Conservation (phyloP, 2,113 vertebrate genomes). For the Hirundichthys speculiger region DNA sequence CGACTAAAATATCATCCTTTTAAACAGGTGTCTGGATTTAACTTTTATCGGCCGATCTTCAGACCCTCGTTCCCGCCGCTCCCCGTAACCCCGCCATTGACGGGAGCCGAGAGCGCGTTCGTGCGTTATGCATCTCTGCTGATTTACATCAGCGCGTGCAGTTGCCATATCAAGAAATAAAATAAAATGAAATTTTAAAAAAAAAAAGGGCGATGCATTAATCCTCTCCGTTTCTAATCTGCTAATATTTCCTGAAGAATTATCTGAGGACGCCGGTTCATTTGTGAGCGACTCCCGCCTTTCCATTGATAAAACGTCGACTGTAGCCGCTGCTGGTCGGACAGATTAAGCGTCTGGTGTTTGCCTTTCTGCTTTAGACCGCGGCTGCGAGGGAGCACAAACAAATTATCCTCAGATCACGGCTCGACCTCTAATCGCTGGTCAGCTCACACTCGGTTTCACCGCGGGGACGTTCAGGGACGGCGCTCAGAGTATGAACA, state of each 20-base stretch:
- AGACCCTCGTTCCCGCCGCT: constrained; percentile 43
- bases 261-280: constrained; percentile 69
- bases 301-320: constrained; percentile 37
- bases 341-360: constrained; percentile 63
- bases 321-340: neutral
- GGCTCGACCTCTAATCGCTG: constrained; percentile 63
- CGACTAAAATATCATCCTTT: constrained; percentile 74
- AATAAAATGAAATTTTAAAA: too few relatives aligned
- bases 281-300: constrained; percentile 67
- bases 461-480: too few relatives aligned
- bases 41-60: constrained; percentile 59
- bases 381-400: constrained; percentile 59
- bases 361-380: constrained; percentile 67
- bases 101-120: constrained; percentile 34
- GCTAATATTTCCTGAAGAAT: constrained; percentile 70
- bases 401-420: constrained; percentile 73
- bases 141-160: constrained; percentile 24
- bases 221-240: constrained; percentile 63
- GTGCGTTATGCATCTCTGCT: neutral
- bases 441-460: constrained; percentile 35
- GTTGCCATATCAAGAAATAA: constrained; percentile 30
- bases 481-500: too few relatives aligned
- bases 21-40: constrained; percentile 72
- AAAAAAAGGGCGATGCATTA: constrained; percentile 36
- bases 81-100: constrained; percentile 46